Evolutionary conservation across 2,113 vertebrate genomes (phyloP), one percentile per base, ranked within the genome.

Genomic region (Casuarius casuarius): DNA sequence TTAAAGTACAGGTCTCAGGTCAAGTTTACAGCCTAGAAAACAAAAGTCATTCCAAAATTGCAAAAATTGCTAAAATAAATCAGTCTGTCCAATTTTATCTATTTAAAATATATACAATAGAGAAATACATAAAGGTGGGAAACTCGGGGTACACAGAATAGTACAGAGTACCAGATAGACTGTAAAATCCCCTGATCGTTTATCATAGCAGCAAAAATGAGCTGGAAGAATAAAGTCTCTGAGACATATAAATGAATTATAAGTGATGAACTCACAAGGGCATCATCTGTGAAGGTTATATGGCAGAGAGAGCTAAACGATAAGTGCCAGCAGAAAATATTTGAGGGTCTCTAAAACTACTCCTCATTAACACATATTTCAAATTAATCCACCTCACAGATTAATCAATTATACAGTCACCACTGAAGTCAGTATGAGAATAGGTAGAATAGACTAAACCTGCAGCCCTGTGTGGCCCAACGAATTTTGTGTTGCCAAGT

Each of bases 351-450:
- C 4, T 63, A 82, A 70, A 94, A 92, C 35, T 80, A 25, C 7
- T 70, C 23, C 68, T 94, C 73, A 77, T 77, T 97, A 92, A 87
- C 51, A 84, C 9, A 2, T 35, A 92, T 48, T 97, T 92, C 35
- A 89, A 77, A 89, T 74, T 58, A 73, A 89, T 54, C 15, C 2
- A 40, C 70, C 89, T 89, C 62, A 72, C 4, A 84, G 35, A 28
- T 16, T 54, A 54, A 28, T 54, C 15, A 13, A 76, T 5, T 75
- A 67, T 2, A 90, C 35, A 72, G 38, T 85, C 35, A 89, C 18
- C 23, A 68, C 0, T 58, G 49, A 84, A 84, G 33, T 74, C 71
- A 87, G 22, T 9, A 93, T 72, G 26, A 44, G 84, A 93, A 78
- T 35, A 72, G 12, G n/a, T 33, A 23, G 31, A 90, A 85, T 5